A percentile compares a stretch with the other conserved stretches of the same genome.
Conservation (phyloP, 2,113 vertebrate species). For the Equus quagga region DNA sequence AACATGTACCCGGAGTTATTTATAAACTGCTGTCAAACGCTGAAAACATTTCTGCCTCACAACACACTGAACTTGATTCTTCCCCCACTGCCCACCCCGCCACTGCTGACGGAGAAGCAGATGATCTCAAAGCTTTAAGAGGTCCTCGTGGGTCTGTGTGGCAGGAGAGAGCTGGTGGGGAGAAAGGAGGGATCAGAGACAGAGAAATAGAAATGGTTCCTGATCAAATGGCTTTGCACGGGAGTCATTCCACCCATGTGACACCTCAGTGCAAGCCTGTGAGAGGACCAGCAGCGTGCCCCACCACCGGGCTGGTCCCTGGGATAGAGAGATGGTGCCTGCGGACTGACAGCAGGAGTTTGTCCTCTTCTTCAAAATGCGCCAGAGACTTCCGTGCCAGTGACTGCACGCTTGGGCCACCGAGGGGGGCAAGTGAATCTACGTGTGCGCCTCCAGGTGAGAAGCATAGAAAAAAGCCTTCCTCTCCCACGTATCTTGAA, state of each 20-base stretch:
- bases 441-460: background rate
- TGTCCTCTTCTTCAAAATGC: background rate
- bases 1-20: background rate
- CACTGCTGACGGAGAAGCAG: background rate
- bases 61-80: background rate
- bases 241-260: too few relatives aligned
- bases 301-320: background rate
- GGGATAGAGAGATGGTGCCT: too few relatives aligned
- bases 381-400: background rate
- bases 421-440: background rate
- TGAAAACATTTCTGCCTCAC: background rate
- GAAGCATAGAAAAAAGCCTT: background rate
- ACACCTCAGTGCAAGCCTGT: background rate
- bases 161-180: background rate
- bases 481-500: background rate
- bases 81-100: background rate
- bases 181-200: background rate
- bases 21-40: constrained; percentile 51
- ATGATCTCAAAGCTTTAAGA: background rate
- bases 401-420: background rate
- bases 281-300: background rate
- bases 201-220: background rate
- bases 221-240: background rate
- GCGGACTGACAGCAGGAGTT: background rate
- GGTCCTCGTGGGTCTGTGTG: background rate